Evolutionary conservation across 2,888 invertebrate genomes (phyloP).

Genomic region (Cenopis cana): DNA sequence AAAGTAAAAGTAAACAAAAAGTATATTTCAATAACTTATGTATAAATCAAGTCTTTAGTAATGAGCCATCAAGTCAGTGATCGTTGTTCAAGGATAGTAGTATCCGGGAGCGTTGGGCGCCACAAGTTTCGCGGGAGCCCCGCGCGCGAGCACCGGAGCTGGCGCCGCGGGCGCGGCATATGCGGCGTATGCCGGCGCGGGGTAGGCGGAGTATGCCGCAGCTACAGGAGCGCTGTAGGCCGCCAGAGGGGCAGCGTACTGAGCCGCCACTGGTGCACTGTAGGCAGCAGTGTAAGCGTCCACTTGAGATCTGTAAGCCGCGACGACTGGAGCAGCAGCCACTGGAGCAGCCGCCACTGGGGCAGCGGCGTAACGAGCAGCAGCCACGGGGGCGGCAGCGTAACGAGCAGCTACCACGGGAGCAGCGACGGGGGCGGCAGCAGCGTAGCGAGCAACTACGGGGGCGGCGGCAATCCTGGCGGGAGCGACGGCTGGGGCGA

Average conservation of each 20-base stretch:
- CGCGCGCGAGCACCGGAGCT: slow-evolving; percentile 85
- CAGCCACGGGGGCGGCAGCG: slow-evolving; percentile 48
- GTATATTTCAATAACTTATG: slow-evolving; percentile 62
- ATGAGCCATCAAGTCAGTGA: slow-evolving; percentile 59
- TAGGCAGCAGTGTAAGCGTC: slow-evolving; percentile 57
- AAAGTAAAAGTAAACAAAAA: slow-evolving; percentile 49
- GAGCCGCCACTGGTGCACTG: slow-evolving; percentile 46
- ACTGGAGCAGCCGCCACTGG: slow-evolving; percentile 52
- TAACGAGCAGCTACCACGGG: slow-evolving; percentile 46
- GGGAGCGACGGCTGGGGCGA: slow-evolving; percentile 54
- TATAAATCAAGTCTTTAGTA: slow-evolving; percentile 74
- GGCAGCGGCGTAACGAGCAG: slow-evolving; percentile 53
- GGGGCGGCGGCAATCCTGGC: slow-evolving; percentile 51
- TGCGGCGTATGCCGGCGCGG: slow-evolving; percentile 67
- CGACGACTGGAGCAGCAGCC: slow-evolving; percentile 45
- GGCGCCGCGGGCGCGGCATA: slow-evolving; percentile 79
- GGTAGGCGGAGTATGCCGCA: slow-evolving; percentile 60
- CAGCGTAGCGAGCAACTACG: slow-evolving; percentile 50
- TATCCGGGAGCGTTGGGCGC: slow-evolving; percentile 75
- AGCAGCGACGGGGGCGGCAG: slow-evolving; percentile 58
- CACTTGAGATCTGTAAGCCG: slow-evolving; percentile 28
- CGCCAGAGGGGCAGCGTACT: slow-evolving; percentile 45
- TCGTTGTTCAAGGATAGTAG: slow-evolving; percentile 71
- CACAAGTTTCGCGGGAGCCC: slow-evolving; percentile 88
- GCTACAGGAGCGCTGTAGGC: slow-evolving; percentile 53